Base-by-base conservation (phyloP, 30 jellyfish, hydroid and myxozoan species). In the Pelagia noctiluca region DNA sequence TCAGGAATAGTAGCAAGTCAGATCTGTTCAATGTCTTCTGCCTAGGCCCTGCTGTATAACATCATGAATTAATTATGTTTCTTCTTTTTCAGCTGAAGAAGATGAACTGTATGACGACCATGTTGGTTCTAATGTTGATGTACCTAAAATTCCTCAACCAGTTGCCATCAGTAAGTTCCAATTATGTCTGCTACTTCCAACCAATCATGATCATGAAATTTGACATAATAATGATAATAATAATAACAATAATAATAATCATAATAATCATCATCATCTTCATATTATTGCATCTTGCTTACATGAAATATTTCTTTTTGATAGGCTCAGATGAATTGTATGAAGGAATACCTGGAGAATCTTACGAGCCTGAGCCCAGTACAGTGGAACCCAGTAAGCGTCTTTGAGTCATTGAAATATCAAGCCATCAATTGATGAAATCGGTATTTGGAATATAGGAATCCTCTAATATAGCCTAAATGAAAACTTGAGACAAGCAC, bases 281-380 rank as follows among this genome's bases (percentile, higher is more conserved):
- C 29, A 13, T 4, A 62, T 35, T 38, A 62, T 62, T 23, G 4
- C 3, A 62, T 63, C 30, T 0, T 0, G 50, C 11, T 29, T 63
- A 63, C 42, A 29, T 63, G 5, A 22, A 21, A 23, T 63, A 30
- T 24, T 4, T 11, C n/a, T 2, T 25, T 36, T 66, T 30, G 28
- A 33, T 30, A 16, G 76, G 76, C 33, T 47, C 30, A 11, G 76
- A 76, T 8, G 87, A 76, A 2, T 10, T 76, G 1, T 76, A 76
- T 76, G 87, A 76, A 35, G 87, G 87, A 28, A 76, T 76, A 30
- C 87, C 87, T 0, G 87, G 87, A 76, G 87, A 76, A 33, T 32
- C 49, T n/a, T 76, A 49, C 31, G 67, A 50, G 16, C 75, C 77
- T 3, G 87, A 50, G 19, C 65, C 83, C 57, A 5, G 12, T 5